Conservation (phyloP, 2,113 vertebrate species). For the Epinephelus lanceolatus region DNA sequence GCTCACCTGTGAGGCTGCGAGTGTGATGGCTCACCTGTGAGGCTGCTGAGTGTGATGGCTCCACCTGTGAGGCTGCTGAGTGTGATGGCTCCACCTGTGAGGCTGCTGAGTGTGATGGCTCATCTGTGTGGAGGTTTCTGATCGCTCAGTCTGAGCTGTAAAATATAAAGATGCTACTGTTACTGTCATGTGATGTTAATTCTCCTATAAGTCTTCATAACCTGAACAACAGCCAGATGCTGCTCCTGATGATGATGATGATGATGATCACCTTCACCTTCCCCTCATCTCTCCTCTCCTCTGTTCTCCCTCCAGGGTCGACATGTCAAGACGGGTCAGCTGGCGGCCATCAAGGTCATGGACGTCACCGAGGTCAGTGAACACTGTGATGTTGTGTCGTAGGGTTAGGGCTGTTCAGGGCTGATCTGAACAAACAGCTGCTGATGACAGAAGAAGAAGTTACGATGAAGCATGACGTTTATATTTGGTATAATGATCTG, state of each 20-base stretch:
- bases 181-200: neutral
- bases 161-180: neutral
- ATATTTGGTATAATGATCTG: too few relatives aligned
- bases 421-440: too few relatives aligned
- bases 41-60: too few relatives aligned
- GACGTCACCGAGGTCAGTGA: constrained; percentile 96
- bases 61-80: too few relatives aligned
- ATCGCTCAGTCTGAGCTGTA: neutral
- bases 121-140: neutral
- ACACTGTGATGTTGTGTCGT: neutral
- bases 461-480: too few relatives aligned
- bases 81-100: neutral
- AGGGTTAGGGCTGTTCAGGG: too few relatives aligned
- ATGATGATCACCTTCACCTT: neutral
- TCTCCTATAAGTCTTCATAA: neutral
- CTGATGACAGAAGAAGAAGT: too few relatives aligned
- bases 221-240: neutral
- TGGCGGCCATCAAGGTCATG: constrained; percentile 99
- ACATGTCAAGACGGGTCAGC: constrained; percentile 98
- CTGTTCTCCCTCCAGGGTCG: constrained; percentile 88
- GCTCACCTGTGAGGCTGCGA: too few relatives aligned
- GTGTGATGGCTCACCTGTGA: too few relatives aligned
- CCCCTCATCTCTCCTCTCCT: constrained; percentile 33
- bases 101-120: too few relatives aligned
- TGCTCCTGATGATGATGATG: too few relatives aligned